Percentiles rank a stretch among this genome's conserved stretches.
Conservation (phyloP, 2,797 vertebrate species). For the Lepus townsendii region DNA sequence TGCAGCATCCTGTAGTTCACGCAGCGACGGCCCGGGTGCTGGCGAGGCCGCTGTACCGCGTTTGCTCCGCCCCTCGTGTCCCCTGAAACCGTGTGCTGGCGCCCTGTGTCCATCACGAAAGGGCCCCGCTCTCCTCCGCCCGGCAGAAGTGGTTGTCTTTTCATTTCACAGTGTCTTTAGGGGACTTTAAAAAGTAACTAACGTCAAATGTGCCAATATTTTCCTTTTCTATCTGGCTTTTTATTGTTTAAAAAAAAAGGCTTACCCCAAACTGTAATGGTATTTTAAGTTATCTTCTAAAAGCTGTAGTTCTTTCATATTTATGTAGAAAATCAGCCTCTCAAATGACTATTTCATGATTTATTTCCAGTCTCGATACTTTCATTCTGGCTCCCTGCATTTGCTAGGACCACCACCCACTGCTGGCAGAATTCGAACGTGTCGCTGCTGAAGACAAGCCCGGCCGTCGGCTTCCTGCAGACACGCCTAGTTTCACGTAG, state of each 20-base stretch:
- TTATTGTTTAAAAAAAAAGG: neutral
- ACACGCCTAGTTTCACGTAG: neutral
- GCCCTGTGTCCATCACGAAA: neutral
- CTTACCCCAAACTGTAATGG: neutral
- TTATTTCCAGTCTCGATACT: neutral
- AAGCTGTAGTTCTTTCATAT: neutral
- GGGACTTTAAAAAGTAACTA: neutral
- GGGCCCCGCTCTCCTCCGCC: too few relatives aligned
- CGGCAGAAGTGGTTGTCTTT: neutral
- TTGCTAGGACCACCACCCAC: neutral
- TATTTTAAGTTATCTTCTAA: neutral
- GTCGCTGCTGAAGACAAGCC: neutral
- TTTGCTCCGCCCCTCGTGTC: too few relatives aligned
- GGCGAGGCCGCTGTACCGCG: too few relatives aligned
- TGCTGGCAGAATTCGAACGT: too few relatives aligned
- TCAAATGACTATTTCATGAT: neutral
- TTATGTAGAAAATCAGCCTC: neutral
- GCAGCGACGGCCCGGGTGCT: too few relatives aligned
- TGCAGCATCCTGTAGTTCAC: too few relatives aligned
- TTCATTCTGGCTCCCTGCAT: neutral
- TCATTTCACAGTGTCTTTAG: neutral
- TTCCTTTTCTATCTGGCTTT: neutral
- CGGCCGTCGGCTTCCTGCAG: neutral
- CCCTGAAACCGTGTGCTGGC: neutral
- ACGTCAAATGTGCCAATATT: neutral